Percentiles rank a stretch among this genome's conserved stretches.
Evolutionary conservation across 2,888 invertebrate genomes (phyloP).

Genomic region (Agriopis aurantiaria): DNA sequence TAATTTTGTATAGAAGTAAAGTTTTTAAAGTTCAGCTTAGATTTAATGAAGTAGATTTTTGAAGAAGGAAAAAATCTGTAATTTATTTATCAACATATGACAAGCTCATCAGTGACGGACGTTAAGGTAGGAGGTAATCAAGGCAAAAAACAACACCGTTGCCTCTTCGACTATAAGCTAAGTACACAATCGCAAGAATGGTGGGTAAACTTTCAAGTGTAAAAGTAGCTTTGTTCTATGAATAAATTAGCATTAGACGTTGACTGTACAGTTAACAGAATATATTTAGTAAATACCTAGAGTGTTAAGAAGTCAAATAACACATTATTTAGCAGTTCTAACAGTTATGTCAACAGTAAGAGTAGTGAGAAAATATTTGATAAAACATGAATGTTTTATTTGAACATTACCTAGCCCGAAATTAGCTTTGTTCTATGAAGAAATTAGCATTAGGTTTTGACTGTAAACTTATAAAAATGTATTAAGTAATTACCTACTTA

Average conservation of each 20-base stretch:
- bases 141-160: not conserved
- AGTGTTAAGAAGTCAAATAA: constrained; percentile 13
- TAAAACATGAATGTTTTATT: not conserved
- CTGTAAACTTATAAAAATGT: constrained; percentile 18
- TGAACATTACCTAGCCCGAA: constrained; percentile 38
- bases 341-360: constrained; percentile 16
- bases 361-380: constrained; percentile 9
- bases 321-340: constrained; percentile 8
- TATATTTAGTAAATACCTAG: constrained; percentile 26
- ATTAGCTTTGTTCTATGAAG: constrained; percentile 41
- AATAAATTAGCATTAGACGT: constrained; percentile 41
- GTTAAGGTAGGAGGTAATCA: too few species aligned
- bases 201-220: constrained; percentile 43
- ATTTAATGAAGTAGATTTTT: too few species aligned
- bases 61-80: too few species aligned
- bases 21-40: not conserved
- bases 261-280: constrained; percentile 23
- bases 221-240: constrained; percentile 44
- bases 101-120: too few species aligned
- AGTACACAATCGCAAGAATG: constrained; percentile 31
- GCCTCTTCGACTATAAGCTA: constrained; percentile 28
- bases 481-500: constrained; percentile 21
- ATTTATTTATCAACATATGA: too few species aligned
- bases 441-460: constrained; percentile 42
- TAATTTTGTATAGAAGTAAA: not conserved